Percentiles rank a stretch among this genome's conserved stretches.
phyloP scores from a whole-genome alignment of 1,140 invertebrate genomes.

The Polypedilum pembai region DNA sequence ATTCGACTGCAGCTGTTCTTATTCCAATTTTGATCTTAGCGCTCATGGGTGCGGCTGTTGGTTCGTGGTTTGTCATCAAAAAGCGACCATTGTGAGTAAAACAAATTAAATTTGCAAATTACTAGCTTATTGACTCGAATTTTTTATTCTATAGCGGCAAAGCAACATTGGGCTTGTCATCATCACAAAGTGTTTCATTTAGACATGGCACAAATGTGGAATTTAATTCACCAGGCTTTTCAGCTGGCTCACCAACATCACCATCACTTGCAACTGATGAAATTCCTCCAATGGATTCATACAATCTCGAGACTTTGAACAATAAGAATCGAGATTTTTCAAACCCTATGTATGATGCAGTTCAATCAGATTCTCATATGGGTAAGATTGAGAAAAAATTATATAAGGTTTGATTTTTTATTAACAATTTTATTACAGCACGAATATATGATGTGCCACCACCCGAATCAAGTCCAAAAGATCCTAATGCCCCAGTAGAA shows the following conservation, averaged over 20 bases:
- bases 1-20: conserved; percentile 62
- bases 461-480: conserved; percentile 50
- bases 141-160: conserved; percentile 59
- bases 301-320: conserved; percentile 64
- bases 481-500: conserved; percentile 47
- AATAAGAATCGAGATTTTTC: conserved; percentile 83
- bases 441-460: conserved; percentile 72
- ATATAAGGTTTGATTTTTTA: too few species aligned
- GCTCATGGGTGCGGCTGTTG: conserved; percentile 59
- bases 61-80: conserved; percentile 72
- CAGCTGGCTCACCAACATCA: conserved; percentile 38
- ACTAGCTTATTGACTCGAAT: not conserved
- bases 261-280: conserved; percentile 37
- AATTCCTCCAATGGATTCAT: conserved; percentile 42
- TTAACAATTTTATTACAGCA: conserved; percentile 30
- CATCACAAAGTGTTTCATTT: conserved; percentile 90
- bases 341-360: conserved; percentile 93
- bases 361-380: conserved; percentile 41
- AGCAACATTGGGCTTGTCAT: conserved; percentile 58
- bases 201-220: conserved; percentile 89
- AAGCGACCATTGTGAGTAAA: conserved; percentile 73
- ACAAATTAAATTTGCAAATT: conserved; percentile 31
- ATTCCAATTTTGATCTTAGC: conserved; percentile 73
- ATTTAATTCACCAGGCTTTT: conserved; percentile 62
- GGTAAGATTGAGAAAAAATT: conserved; percentile 32